phyloP scores from a whole-genome alignment of 2,888 invertebrate species.

The Conops quadrifasciatus region DNA sequence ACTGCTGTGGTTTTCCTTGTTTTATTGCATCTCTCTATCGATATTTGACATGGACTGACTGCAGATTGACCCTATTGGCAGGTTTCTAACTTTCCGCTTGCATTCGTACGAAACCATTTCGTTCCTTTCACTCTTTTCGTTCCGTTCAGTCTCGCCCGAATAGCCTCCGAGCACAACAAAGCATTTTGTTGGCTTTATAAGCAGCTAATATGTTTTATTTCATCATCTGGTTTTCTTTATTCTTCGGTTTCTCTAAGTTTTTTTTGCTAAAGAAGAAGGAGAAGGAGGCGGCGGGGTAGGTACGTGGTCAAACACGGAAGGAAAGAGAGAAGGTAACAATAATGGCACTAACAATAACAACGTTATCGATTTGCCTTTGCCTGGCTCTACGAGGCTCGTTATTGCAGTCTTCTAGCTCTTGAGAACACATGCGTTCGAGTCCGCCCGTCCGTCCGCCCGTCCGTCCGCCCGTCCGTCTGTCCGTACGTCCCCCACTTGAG shows the following conservation, averaged over 20 bases:
- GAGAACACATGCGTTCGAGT: constrained; percentile 35
- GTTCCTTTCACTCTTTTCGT: not conserved
- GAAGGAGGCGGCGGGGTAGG: too few species aligned
- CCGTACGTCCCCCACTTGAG: too few species aligned
- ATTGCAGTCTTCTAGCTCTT: constrained; percentile 50
- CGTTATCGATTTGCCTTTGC: constrained; percentile 47
- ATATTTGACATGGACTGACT: constrained; percentile 44
- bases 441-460: not conserved
- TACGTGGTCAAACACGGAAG: not conserved
- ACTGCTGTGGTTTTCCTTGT: not conserved
- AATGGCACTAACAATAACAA: constrained; percentile 33
- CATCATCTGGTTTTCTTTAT: not conserved
- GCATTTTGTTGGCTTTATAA: constrained; percentile 26
- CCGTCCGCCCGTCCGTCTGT: too few species aligned
- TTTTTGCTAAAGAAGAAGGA: not conserved
- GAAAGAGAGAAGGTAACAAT: not conserved
- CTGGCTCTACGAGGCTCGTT: constrained; percentile 51
- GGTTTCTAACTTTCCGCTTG: too few species aligned
- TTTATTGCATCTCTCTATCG: constrained; percentile 22
- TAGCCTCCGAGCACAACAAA: not conserved
- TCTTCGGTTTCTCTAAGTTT: not conserved
- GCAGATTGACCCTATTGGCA: constrained; percentile 7
- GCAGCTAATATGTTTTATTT: constrained; percentile 30
- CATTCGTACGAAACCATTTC: not conserved
- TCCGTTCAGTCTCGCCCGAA: not conserved